phyloP scores from a whole-genome alignment of 2,888 invertebrate species.

The Chrysolina americana region DNA sequence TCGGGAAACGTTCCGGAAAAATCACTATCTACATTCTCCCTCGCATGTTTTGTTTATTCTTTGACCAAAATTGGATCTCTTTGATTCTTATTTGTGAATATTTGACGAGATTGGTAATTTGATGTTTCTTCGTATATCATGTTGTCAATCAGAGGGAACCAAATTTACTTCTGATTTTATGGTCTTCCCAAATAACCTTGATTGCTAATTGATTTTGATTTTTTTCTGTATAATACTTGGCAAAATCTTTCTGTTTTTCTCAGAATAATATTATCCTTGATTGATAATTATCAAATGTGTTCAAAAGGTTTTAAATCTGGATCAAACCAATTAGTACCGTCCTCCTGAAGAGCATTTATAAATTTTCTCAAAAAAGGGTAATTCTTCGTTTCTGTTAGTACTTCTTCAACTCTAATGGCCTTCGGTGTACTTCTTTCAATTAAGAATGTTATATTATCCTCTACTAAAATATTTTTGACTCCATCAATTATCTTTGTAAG shows the following conservation, averaged over 20 bases:
- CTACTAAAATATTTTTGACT: too few species aligned
- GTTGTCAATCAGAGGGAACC: background rate
- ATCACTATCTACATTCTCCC: background rate
- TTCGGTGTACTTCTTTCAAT: too few species aligned
- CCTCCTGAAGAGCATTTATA: background rate
- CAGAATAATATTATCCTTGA: background rate
- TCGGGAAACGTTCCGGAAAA: constrained; percentile 29
- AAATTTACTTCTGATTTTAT: background rate
- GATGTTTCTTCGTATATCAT: background rate
- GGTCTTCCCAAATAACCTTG: background rate
- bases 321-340: background rate
- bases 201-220: background rate
- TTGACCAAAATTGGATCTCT: background rate
- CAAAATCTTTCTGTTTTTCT: background rate
- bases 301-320: background rate
- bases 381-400: too few species aligned
- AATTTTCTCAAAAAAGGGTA: background rate
- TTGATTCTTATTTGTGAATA: background rate
- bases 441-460: too few species aligned
- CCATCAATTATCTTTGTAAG: too few species aligned
- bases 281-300: background rate
- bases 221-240: too few species aligned
- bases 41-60: background rate
- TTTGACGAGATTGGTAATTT: background rate
- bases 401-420: too few species aligned